These are phyloP conservation scores for Flabesymbios commensalis DNA, from an alignment of 2,888 invertebrate species.

Conservation along the genomic window DNA sequence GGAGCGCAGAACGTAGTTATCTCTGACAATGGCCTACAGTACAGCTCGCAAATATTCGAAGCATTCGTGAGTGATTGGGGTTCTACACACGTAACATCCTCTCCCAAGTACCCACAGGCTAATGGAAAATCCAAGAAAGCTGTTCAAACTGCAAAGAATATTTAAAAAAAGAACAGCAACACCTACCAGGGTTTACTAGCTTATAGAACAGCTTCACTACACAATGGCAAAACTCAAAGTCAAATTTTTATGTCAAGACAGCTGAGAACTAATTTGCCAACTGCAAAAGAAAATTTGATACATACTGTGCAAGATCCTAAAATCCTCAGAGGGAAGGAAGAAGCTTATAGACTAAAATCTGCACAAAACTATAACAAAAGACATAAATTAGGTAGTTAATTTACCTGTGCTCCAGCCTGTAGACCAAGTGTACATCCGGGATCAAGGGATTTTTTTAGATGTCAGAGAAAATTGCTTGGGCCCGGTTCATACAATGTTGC, in stretches of 20 bases:
- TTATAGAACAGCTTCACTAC: not conserved
- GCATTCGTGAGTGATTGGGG: not conserved
- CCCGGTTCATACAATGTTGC: too few relatives aligned
- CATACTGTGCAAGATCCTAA: not conserved
- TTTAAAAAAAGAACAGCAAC: not conserved
- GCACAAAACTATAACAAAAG: too few relatives aligned
- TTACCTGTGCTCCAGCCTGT: too few relatives aligned
- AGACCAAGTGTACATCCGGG: too few relatives aligned
- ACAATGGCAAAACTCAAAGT: not conserved
- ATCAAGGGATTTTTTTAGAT: too few relatives aligned
- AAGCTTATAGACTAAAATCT: too few relatives aligned
- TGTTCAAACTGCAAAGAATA: not conserved
- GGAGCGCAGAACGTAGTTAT: slow-evolving; percentile 7
- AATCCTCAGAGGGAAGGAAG: not conserved
- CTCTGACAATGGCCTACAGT: slow-evolving; percentile 15
- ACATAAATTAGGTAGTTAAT: too few relatives aligned
- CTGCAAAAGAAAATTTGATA: not conserved
- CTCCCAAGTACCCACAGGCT: slow-evolving; percentile 8
- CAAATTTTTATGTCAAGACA: not conserved
- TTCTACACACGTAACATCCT: slow-evolving; percentile 7
- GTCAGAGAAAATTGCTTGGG: too few relatives aligned
- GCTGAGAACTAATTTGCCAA: not conserved
- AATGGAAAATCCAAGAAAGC: not conserved
- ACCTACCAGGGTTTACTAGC: not conserved
- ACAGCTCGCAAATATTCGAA: not conserved